phyloP scores from a whole-genome alignment of 2,888 invertebrate genomes.

The Eledone cirrhosa region DNA sequence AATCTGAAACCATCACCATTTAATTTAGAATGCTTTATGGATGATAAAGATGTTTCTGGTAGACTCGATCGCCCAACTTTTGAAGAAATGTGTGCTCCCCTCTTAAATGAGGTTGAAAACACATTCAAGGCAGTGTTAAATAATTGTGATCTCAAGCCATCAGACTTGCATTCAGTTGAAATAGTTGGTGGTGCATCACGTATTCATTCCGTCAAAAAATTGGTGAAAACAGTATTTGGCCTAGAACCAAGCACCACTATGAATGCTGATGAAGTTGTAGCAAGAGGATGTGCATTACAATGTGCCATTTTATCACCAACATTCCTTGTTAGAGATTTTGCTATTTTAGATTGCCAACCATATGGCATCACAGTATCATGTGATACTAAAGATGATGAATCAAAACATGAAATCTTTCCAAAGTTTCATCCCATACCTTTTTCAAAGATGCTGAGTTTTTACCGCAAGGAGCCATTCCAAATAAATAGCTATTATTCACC shows the following conservation, averaged over 20 bases:
- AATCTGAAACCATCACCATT: slow-evolving; percentile 94
- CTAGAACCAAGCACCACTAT: slow-evolving; percentile 91
- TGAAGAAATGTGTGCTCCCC: slow-evolving; percentile 82
- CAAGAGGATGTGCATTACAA: slow-evolving; percentile 90
- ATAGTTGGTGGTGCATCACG: slow-evolving; percentile 95
- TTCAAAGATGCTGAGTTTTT: slow-evolving; percentile 92
- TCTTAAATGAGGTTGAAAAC: slow-evolving; percentile 81
- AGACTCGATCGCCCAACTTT: slow-evolving; percentile 83
- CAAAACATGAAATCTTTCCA: slow-evolving; percentile 84
- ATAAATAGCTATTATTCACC: slow-evolving; percentile 85
- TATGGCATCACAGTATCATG: slow-evolving; percentile 77
- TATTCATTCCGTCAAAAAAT: slow-evolving; percentile 88
- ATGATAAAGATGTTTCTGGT: slow-evolving; percentile 93
- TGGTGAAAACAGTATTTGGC: slow-evolving; percentile 85
- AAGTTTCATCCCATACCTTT: slow-evolving; percentile 88
- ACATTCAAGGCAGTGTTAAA: slow-evolving; percentile 71
- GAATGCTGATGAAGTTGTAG: slow-evolving; percentile 94
- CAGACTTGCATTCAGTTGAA: slow-evolving; percentile 94
- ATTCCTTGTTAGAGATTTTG: slow-evolving; percentile 95
- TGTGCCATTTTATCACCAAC: slow-evolving; percentile 98
- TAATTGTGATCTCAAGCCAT: slow-evolving; percentile 73
- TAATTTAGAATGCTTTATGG: slow-evolving; percentile 98
- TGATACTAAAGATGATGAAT: slow-evolving; percentile 70
- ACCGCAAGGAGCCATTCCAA: slow-evolving; percentile 86
- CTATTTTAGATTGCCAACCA: slow-evolving; percentile 87